Percentiles rank a stretch among this genome's conserved stretches.
These are phyloP conservation scores for Schlechtendalia chinensis DNA, from an alignment of 1,140 invertebrate species.

Conservation along the genomic window DNA sequence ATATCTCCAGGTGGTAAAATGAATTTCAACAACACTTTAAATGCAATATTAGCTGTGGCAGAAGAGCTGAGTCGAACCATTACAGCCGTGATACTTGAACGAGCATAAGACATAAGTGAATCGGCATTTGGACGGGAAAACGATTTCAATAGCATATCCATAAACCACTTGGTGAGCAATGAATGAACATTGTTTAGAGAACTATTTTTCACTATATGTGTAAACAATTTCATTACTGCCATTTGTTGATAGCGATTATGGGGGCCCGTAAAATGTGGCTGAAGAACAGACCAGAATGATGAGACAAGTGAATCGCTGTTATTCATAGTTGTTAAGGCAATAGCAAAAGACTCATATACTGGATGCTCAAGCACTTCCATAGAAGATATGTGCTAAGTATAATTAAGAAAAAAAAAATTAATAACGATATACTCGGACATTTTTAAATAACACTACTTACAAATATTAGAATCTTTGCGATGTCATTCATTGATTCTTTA, in stretches of 20 bases:
- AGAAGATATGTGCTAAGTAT: neutral
- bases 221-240: slow-evolving; percentile 31
- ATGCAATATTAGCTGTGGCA: slow-evolving; percentile 3
- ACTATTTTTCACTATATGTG: slow-evolving; percentile 13
- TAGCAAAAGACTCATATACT: slow-evolving; percentile 22
- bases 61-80: neutral
- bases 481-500: slow-evolving; percentile 41
- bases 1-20: slow-evolving; percentile 48
- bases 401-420: neutral
- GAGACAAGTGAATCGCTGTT: slow-evolving; percentile 28
- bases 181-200: neutral
- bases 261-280: slow-evolving; percentile 25
- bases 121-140: slow-evolving; percentile 39
- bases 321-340: neutral
- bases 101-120: neutral
- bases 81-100: slow-evolving; percentile 13
- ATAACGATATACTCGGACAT: no score
- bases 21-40: slow-evolving; percentile 39
- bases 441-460: slow-evolving; percentile 8
- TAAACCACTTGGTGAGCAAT: slow-evolving; percentile 38
- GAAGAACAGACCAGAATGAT: slow-evolving; percentile 26
- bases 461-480: slow-evolving; percentile 43
- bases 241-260: slow-evolving; percentile 46
- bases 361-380: slow-evolving; percentile 34
- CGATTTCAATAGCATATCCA: slow-evolving; percentile 34